Percentiles rank a stretch among this genome's conserved stretches.
Evolutionary conservation across 2,797 vertebrate genomes (phyloP).

Genomic region (Neomorphus geoffroyi): DNA sequence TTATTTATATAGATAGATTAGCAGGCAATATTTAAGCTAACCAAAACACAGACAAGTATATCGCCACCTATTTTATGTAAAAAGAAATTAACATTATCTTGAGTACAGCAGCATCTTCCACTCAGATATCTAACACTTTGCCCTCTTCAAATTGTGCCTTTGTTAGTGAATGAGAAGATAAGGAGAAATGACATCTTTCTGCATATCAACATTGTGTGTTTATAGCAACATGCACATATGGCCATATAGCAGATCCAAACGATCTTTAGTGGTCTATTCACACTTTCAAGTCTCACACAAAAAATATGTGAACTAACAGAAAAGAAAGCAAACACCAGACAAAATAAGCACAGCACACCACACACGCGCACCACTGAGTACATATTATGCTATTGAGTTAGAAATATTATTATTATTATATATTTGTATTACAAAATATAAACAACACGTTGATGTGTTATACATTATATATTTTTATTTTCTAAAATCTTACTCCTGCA

Average conservation of each 20-base stretch:
- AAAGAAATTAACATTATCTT: background rate
- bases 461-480: background rate
- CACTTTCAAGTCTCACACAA: background rate
- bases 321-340: background rate
- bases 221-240: background rate
- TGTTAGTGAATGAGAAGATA: background rate
- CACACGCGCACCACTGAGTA: background rate
- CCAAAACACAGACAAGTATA: background rate
- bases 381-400: rapidly evolving
- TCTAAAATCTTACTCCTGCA: background rate
- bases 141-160: background rate
- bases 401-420: background rate
- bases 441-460: background rate
- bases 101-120: background rate
- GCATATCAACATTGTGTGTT: background rate
- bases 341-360: background rate
- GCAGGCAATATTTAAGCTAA: background rate
- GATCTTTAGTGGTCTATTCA: background rate
- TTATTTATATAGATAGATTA: background rate
- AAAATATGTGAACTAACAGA: background rate
- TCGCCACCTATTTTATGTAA: background rate
- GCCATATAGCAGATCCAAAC: background rate
- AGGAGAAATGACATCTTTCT: background rate
- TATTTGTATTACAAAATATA: background rate
- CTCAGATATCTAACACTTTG: background rate